Evolutionary conservation across 1,140 invertebrate species (phyloP).

Genomic region (Argopecten irradians): DNA sequence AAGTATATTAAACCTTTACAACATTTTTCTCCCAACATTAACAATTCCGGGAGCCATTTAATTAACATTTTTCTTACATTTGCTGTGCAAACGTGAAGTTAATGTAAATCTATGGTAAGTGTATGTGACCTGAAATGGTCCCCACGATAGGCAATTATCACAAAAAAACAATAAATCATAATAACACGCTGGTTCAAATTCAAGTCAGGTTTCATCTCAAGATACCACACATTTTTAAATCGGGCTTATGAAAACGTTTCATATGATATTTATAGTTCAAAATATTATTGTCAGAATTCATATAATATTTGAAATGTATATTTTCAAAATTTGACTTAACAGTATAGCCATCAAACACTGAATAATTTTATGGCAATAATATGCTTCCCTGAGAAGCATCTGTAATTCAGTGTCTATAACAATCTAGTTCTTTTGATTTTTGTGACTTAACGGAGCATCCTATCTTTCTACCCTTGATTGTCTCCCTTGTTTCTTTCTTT

Average conservation of each 20-base stretch:
- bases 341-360: too few species aligned
- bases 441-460: too few species aligned
- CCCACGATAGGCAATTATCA: not conserved
- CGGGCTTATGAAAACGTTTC: not conserved
- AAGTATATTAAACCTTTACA: not conserved
- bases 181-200: not conserved
- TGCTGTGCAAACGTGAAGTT: conserved; percentile 1
- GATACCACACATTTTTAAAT: not conserved
- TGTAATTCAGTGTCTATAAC: too few species aligned
- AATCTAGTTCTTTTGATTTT: too few species aligned
- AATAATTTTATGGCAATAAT: too few species aligned
- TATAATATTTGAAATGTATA: not conserved
- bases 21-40: not conserved
- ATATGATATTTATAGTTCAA: not conserved
- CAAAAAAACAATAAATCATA: not conserved
- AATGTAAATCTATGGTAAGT: not conserved
- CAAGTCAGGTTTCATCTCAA: not conserved
- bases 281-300: not conserved
- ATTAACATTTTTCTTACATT: conserved; percentile 23
- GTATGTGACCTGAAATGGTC: not conserved
- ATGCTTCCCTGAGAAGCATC: too few species aligned
- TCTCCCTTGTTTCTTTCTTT: too few species aligned
- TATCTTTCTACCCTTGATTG: too few species aligned
- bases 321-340: too few species aligned
- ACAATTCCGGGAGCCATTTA: not conserved